Percentiles rank a stretch among this genome's conserved stretches.
These are phyloP conservation scores for Saxidomus purpurata DNA, from an alignment of 1,140 invertebrate genomes.

Conservation along the genomic window DNA sequence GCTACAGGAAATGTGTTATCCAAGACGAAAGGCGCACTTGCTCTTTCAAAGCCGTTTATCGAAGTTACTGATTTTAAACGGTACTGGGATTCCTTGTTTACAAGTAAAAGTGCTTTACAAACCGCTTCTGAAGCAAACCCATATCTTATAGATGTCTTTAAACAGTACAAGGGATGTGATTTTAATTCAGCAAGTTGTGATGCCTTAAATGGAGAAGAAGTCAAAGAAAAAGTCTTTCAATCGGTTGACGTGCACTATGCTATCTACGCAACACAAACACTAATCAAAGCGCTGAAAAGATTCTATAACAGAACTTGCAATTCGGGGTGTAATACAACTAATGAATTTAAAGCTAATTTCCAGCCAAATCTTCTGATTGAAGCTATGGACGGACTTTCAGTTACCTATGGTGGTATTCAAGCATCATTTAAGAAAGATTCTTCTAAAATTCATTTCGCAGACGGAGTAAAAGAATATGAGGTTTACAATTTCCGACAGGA, in stretches of 20 bases:
- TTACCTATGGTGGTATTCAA: background rate
- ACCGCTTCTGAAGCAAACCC: constrained; percentile 13
- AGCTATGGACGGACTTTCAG: background rate
- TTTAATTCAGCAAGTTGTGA: background rate
- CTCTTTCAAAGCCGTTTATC: background rate
- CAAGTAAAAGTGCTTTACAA: constrained; percentile 15
- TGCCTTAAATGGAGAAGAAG: background rate
- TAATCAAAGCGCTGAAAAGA: background rate
- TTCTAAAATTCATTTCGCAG: background rate
- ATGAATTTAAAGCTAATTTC: background rate
- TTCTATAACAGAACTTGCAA: background rate
- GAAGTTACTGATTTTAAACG: constrained; percentile 2
- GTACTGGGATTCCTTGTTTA: constrained; percentile 55
- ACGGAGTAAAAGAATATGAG: background rate
- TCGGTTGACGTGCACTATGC: constrained; percentile 1
- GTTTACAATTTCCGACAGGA: constrained; percentile 11
- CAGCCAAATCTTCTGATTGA: background rate
- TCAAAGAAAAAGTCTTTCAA: background rate
- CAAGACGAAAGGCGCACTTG: constrained; percentile 39
- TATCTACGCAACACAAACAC: background rate
- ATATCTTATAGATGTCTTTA: constrained; percentile 36
- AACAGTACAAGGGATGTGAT: background rate
- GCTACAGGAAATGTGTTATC: background rate
- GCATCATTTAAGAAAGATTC: background rate
- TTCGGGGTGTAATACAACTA: background rate